These are phyloP conservation scores for Drosophila pruinosa DNA, from an alignment of 1,140 invertebrate species.

Conservation along the genomic window DNA sequence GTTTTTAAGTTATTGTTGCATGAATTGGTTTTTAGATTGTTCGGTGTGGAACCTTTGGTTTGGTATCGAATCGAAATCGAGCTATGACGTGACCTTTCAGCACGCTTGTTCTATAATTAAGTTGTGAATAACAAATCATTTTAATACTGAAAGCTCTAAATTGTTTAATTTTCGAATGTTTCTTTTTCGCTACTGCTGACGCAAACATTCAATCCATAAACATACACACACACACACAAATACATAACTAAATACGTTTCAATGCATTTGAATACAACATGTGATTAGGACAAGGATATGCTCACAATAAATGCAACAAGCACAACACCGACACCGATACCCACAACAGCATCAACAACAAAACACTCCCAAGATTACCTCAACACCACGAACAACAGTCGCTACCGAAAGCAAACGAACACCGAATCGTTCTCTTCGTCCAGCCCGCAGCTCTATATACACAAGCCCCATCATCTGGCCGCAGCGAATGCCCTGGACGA, in stretches of 20 bases:
- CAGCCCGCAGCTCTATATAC: conserved; percentile 74
- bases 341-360: conserved; percentile 30
- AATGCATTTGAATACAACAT: conserved; percentile 48
- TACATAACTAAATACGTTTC: conserved; percentile 48
- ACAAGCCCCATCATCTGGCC: conserved; percentile 72
- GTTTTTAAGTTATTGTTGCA: conserved; percentile 32
- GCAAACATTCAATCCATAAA: background rate
- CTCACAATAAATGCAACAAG: conserved; percentile 38
- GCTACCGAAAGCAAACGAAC: conserved; percentile 75
- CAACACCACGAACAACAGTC: conserved; percentile 68
- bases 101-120: conserved; percentile 52
- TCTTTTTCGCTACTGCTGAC: conserved; percentile 26
- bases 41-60: conserved; percentile 18
- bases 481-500: conserved; percentile 63
- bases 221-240: conserved; percentile 19
- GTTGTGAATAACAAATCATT: conserved; percentile 58
- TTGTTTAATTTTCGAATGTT: conserved; percentile 43
- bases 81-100: conserved; percentile 16
- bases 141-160: conserved; percentile 36
- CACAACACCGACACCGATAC: conserved; percentile 10
- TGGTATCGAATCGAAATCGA: conserved; percentile 21
- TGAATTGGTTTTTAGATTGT: conserved; percentile 28
- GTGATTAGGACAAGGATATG: conserved; percentile 65
- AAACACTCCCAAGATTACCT: conserved; percentile 67
- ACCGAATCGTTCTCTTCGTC: conserved; percentile 78